Evolutionary conservation across 92 coral and sea anemone species (phyloP), one percentile per base, ranked within the genome.

Genomic region (Bergia sp.): DNA sequence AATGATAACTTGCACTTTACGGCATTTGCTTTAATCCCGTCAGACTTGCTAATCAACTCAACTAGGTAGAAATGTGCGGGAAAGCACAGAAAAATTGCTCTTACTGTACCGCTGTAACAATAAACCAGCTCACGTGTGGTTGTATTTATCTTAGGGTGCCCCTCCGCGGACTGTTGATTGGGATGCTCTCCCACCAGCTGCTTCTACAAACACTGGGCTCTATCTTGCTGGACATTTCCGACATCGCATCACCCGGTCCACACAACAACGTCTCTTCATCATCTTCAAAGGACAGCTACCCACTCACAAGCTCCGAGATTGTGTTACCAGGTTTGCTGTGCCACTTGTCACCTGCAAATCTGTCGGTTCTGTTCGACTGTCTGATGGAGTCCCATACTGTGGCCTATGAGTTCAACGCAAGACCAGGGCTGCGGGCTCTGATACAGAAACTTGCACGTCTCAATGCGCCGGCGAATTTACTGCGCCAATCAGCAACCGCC

Each of bases 371-470:
- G 43, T 97, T 97, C 83, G 99, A 97, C 66, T 97, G 99, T 81
- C 86, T 97, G 75, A 97, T 97, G 99, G 99, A 97, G 88, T 97
- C 99, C 1, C 99, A 97, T 87, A 95, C 96, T 3, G 97, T 95
- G 0, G 99, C 99, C 20, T 97, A 95, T 76, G 99, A 97, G 91
- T 97, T 97, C 86, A 97, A 97, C 91, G 96, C 98, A 44, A 90
- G 99, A 11, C 96, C 98, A 4, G 99, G 99, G 50, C 50, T 97
- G 78, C 91, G 99, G 40, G 94, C 98, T 67, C 86, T 97, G 81
- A 95, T 97, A 76, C 99, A 97, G 90, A 97, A 94, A 89, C 94
- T 97, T 29, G 92, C 96, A 29, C 97, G 95, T 72, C 94, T 97
- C 16, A 94, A 95, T 39, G 97, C 96, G 12, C 98, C 98, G 29